Evolutionary conservation across 2,113 vertebrate genomes (phyloP).

Genomic region (Lepidothrix coronata): DNA sequence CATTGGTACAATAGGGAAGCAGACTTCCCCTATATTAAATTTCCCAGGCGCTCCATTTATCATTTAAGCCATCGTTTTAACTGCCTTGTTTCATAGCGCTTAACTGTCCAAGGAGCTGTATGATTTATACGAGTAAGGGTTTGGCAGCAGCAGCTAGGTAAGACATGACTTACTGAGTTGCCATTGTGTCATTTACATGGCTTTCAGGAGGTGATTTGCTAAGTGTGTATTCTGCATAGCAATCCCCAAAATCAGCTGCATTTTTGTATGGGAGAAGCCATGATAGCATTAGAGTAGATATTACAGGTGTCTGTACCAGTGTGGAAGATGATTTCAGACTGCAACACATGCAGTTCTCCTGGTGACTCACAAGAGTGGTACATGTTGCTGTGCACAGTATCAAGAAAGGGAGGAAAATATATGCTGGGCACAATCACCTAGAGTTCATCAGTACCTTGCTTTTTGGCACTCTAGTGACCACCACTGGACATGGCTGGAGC

Average conservation of each 20-base stretch:
- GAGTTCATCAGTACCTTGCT: not conserved
- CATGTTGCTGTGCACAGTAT: not conserved
- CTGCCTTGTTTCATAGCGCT: slow-evolving; percentile 47
- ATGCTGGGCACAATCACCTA: not conserved
- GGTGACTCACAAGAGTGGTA: not conserved
- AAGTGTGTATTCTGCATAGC: not conserved
- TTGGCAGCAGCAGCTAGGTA: slow-evolving; percentile 36
- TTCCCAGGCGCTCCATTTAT: slow-evolving; percentile 56
- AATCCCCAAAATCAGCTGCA: not conserved
- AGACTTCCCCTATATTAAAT: slow-evolving; percentile 65
- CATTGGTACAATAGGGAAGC: slow-evolving; percentile 45
- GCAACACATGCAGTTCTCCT: not conserved
- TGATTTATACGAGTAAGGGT: slow-evolving; percentile 55
- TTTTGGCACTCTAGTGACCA: not conserved
- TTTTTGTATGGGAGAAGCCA: not conserved
- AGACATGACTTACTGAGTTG: not conserved
- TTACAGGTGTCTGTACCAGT: accelerated
- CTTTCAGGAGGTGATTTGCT: not conserved
- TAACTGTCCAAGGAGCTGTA: slow-evolving; percentile 42
- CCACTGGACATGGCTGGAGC: not conserved
- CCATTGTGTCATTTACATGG: not conserved
- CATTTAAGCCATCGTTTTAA: slow-evolving; percentile 48
- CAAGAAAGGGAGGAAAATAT: not conserved
- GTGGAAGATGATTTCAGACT: not conserved
- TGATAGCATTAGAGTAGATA: not conserved